Percentiles rank a stretch among this genome's conserved stretches.
Conservation (phyloP, 2,888 invertebrate genomes). For the Melitaea athalia region DNA sequence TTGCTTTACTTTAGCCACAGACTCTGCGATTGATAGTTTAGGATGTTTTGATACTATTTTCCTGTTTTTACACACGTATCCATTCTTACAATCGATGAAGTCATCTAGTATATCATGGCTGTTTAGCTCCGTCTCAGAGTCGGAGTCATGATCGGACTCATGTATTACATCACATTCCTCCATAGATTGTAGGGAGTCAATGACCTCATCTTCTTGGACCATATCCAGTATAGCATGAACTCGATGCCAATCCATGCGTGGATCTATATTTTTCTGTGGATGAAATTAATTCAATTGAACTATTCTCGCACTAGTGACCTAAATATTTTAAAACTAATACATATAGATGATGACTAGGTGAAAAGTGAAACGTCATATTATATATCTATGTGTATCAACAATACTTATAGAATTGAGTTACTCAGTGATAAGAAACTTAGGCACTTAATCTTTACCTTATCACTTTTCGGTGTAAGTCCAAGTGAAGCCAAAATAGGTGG, state of each 20-base stretch:
- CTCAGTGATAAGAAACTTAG: conserved; percentile 49
- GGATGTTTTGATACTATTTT: conserved; percentile 57
- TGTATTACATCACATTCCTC: conserved; percentile 70
- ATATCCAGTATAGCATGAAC: conserved; percentile 76
- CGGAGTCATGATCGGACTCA: conserved; percentile 71
- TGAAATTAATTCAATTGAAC: conserved; percentile 76
- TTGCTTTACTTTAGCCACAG: conserved; percentile 52
- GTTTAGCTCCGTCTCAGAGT: conserved; percentile 66
- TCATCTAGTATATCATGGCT: conserved; percentile 53
- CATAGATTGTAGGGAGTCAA: conserved; percentile 68
- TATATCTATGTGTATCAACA: conserved; percentile 44
- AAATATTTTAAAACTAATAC: conserved; percentile 25
- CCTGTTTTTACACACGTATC: conserved; percentile 64
- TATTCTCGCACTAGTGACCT: conserved; percentile 55
- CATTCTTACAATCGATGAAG: conserved; percentile 57
- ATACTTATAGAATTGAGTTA: conserved; percentile 37
- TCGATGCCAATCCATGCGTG: conserved; percentile 78
- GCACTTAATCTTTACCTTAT: conserved; percentile 73
- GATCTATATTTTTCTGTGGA: conserved; percentile 78
- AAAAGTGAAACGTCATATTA: conserved; percentile 50
- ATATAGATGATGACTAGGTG: background rate
- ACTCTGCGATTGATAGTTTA: conserved; percentile 46
- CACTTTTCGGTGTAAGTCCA: conserved; percentile 79
- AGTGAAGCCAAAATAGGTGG: conserved; percentile 79
- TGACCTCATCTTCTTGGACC: conserved; percentile 72